These are phyloP conservation scores for Camelus bactrianus DNA, from an alignment of 2,113 vertebrate species.

Conservation along the genomic window DNA sequence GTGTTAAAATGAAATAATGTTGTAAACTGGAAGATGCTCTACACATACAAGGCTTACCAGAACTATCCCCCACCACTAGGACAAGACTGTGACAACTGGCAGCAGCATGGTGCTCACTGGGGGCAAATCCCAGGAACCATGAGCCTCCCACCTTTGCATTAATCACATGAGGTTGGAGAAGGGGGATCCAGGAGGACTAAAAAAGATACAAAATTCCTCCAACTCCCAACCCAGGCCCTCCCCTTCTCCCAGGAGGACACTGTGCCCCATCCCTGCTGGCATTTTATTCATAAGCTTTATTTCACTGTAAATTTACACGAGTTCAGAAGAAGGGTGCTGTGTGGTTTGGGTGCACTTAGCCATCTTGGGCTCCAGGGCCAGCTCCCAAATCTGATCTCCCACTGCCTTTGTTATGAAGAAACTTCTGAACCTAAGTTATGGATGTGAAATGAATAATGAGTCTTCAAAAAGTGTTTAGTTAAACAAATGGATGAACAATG, in stretches of 20 bases:
- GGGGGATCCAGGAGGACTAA: neutral
- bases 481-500: neutral
- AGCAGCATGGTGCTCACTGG: neutral
- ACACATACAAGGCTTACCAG: rapidly evolving
- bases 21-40: neutral
- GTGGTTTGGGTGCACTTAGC: neutral
- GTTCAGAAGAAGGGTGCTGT: neutral
- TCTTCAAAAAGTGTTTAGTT: neutral
- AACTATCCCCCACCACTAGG: neutral
- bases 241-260: neutral
- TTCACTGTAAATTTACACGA: neutral
- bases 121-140: neutral
- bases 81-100: neutral
- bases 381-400: neutral
- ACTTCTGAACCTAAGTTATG: neutral
- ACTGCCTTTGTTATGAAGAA: neutral
- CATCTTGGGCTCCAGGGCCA: neutral
- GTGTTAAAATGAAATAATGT: neutral
- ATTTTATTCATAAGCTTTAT: neutral
- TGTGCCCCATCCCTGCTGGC: neutral
- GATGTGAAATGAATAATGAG: neutral
- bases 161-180: neutral
- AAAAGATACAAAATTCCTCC: neutral
- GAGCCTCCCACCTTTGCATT: neutral
- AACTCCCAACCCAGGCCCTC: too few relatives aligned